These are phyloP conservation scores for Cetonia aurata DNA, from an alignment of 2,888 invertebrate genomes.

Conservation along the genomic window DNA sequence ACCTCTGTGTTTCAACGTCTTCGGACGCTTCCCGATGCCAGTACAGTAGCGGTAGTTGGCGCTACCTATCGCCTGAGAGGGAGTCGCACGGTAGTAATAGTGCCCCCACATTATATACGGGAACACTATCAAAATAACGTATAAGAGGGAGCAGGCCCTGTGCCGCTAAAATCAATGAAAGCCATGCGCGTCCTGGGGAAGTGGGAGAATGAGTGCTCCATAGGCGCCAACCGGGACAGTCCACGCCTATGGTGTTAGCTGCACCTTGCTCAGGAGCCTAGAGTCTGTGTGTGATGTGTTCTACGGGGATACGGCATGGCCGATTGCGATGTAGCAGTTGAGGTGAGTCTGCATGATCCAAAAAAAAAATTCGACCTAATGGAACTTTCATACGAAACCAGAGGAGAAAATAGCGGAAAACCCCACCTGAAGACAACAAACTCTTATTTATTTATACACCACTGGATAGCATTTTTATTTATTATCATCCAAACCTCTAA, in stretches of 20 bases:
- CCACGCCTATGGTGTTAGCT: conserved; percentile 64
- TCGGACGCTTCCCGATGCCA: neutral
- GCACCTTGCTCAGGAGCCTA: conserved; percentile 56
- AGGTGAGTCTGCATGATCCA: conserved; percentile 52
- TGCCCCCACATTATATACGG: neutral
- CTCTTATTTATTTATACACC: too few species aligned
- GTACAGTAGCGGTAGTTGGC: conserved; percentile 9
- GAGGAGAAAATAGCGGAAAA: neutral
- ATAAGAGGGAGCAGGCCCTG: conserved; percentile 50
- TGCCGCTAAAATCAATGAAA: conserved; percentile 64
- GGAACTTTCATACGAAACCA: neutral
- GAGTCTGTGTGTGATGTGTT: conserved; percentile 63
- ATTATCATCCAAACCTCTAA: too few species aligned
- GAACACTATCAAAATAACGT: conserved; percentile 58
- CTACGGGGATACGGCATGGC: conserved; percentile 61
- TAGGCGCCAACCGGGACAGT: conserved; percentile 66
- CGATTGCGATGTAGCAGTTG: conserved; percentile 57
- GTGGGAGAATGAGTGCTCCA: conserved; percentile 56
- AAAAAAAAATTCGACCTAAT: neutral
- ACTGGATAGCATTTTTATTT: too few species aligned
- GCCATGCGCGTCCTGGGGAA: conserved; percentile 61
- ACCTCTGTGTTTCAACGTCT: neutral
- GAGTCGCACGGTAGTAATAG: neutral
- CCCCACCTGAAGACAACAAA: too few species aligned
- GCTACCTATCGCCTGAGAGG: too few species aligned